These are phyloP conservation scores for Suricata suricatta DNA, from an alignment of 2,113 vertebrate species.

Conservation along the genomic window DNA sequence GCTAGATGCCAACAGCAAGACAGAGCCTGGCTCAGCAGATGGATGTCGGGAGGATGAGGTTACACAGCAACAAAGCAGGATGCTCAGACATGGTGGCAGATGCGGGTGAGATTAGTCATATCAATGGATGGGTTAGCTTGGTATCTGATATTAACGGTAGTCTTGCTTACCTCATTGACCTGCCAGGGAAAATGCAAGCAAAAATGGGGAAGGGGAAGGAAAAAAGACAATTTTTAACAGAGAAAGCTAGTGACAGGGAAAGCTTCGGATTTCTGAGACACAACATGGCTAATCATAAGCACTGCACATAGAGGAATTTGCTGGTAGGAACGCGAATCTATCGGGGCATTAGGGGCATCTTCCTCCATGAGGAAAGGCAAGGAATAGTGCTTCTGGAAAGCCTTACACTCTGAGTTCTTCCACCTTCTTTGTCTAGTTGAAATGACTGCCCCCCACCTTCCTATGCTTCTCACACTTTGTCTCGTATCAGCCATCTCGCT, in stretches of 20 bases:
- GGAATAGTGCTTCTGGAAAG: accelerated
- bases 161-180: conserved; percentile 99
- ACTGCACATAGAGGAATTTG: conserved; percentile 62
- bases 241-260: conserved; percentile 84
- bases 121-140: conserved; percentile 86
- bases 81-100: conserved; percentile 78
- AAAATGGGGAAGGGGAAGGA: conserved; percentile 84
- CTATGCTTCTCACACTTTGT: not conserved
- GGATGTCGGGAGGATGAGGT: conserved; percentile 6
- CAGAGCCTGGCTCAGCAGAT: conserved; percentile 72
- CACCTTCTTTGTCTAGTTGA: not conserved
- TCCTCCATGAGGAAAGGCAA: not conserved
- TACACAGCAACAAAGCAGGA: conserved; percentile 61
- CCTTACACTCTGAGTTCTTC: not conserved
- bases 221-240: conserved; percentile 91
- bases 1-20: conserved; percentile 72
- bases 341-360: not conserved
- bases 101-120: conserved; percentile 83
- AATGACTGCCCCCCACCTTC: not conserved
- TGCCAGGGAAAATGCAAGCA: conserved; percentile 93
- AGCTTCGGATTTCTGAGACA: conserved; percentile 83
- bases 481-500: not conserved
- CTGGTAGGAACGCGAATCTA: not conserved
- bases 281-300: conserved; percentile 66
- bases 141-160: conserved; percentile 80